Evolutionary conservation across 2,797 vertebrate genomes (phyloP).

Genomic region (Muscicapa comitata): DNA sequence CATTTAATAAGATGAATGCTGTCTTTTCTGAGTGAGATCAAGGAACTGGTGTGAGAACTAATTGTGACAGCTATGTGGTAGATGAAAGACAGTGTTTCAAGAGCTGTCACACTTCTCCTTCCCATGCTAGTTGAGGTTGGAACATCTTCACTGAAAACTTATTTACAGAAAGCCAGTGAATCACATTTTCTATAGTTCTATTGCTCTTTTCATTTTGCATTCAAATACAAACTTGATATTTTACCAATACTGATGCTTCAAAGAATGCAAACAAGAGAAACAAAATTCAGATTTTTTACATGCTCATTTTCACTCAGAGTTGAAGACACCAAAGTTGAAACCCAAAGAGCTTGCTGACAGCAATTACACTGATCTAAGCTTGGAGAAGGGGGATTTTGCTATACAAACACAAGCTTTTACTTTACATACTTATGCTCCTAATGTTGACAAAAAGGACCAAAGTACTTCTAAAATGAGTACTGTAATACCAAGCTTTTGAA

Average conservation of each 20-base stretch:
- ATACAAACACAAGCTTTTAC: neutral
- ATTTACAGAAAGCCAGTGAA: constrained; percentile 12
- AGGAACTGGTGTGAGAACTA: neutral
- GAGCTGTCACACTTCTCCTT: neutral
- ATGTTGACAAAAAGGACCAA: neutral
- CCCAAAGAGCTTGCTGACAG: neutral
- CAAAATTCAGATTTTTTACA: neutral
- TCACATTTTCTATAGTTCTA: neutral
- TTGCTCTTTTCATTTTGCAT: neutral
- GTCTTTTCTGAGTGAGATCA: constrained; percentile 1
- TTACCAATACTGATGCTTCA: neutral
- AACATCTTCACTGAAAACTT: neutral
- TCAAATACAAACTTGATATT: neutral
- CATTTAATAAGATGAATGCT: neutral
- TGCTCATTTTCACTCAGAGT: neutral
- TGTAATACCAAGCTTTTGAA: neutral
- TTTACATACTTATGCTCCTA: neutral
- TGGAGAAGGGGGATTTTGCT: neutral
- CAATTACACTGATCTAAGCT: neutral
- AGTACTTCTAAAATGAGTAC: neutral
- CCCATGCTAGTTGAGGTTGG: neutral
- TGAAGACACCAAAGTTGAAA: neutral
- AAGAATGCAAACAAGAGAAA: neutral
- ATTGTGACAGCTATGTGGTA: neutral
- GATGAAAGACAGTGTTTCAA: constrained; percentile 17